phyloP scores from a whole-genome alignment of 1,140 invertebrate species.

The Steinernema khuongi region DNA sequence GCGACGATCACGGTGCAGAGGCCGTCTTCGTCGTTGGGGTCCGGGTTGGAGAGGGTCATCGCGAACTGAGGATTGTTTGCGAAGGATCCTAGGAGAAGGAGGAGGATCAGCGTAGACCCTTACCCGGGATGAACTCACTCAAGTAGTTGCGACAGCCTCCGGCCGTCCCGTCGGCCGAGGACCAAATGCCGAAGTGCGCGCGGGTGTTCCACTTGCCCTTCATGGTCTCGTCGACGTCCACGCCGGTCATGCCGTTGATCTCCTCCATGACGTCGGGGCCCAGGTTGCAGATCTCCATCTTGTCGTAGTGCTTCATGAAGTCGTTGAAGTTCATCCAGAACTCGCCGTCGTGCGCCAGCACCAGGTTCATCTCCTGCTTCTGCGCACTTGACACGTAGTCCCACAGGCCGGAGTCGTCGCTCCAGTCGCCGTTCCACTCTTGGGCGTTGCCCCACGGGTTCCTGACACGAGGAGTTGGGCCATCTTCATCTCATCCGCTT shows the following conservation, averaged over 20 bases:
- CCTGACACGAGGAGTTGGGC: too few relatives aligned
- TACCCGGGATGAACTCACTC: conserved; percentile 39
- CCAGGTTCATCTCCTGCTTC: conserved; percentile 69
- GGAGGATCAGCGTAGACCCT: not conserved
- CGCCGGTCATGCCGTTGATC: conserved; percentile 60
- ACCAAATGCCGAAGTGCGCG: conserved; percentile 83
- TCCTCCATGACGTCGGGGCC: conserved; percentile 83
- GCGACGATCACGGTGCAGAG: conserved; percentile 87
- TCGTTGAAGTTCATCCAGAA: conserved; percentile 61
- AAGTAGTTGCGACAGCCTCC: conserved; percentile 93
- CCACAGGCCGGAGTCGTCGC: conserved; percentile 85
- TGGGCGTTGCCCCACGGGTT: conserved; percentile 97
- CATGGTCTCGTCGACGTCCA: conserved; percentile 43
- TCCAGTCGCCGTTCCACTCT: conserved; percentile 96
- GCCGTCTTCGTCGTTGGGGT: conserved; percentile 63
- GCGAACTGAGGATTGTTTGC: conserved; percentile 93
- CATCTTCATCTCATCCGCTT: too few relatives aligned
- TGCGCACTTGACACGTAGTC: conserved; percentile 80
- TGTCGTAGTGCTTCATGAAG: conserved; percentile 59
- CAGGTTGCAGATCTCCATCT: conserved; percentile 87
- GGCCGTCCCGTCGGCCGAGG: conserved; percentile 72
- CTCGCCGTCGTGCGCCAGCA: conserved; percentile 68
- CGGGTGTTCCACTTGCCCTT: not conserved
- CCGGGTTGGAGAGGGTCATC: conserved; percentile 75
- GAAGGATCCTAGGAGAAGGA: conserved; percentile 73